Evolutionary conservation across 2,797 vertebrate genomes (phyloP).

Genomic region (Peromyscus nudipes): DNA sequence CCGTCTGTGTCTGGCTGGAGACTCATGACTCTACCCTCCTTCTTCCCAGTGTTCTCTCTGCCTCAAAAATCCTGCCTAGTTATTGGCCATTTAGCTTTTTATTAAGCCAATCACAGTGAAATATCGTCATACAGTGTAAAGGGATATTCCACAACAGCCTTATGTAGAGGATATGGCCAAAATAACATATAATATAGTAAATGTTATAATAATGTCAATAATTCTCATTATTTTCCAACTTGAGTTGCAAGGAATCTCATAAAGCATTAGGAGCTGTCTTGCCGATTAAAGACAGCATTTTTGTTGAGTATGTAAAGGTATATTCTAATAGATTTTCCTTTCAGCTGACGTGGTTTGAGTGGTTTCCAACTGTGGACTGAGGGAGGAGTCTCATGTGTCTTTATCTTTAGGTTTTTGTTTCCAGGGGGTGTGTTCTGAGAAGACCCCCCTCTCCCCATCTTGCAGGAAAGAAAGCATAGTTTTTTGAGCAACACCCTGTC

Average conservation of each 20-base stretch:
- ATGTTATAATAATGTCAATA: neutral
- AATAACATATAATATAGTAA: neutral
- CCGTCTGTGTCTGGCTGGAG: neutral
- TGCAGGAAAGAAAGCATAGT: conserved; percentile 81
- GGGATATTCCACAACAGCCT: neutral
- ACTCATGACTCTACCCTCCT: neutral
- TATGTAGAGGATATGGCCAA: conserved; percentile 4
- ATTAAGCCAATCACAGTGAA: neutral
- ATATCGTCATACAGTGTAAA: neutral
- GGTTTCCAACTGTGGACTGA: conserved; percentile 69
- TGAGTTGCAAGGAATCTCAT: conserved; percentile 50
- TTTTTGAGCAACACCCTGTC: conserved; percentile 82
- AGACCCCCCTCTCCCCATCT: conserved; percentile 72
- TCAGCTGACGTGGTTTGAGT: conserved; percentile 45
- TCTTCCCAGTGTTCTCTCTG: neutral
- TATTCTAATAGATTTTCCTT: conserved; percentile 62
- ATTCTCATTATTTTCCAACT: conserved; percentile 50
- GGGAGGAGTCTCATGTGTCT: neutral
- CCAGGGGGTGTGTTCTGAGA: conserved; percentile 73
- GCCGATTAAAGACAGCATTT: conserved; percentile 49
- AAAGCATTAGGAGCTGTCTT: conserved; percentile 4
- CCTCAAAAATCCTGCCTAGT: neutral
- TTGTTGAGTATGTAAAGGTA: conserved; percentile 25
- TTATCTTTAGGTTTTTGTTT: conserved; percentile 63
- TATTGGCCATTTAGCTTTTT: neutral